phyloP scores from a whole-genome alignment of 2,888 invertebrate genomes.

The Arctia plantaginis region DNA sequence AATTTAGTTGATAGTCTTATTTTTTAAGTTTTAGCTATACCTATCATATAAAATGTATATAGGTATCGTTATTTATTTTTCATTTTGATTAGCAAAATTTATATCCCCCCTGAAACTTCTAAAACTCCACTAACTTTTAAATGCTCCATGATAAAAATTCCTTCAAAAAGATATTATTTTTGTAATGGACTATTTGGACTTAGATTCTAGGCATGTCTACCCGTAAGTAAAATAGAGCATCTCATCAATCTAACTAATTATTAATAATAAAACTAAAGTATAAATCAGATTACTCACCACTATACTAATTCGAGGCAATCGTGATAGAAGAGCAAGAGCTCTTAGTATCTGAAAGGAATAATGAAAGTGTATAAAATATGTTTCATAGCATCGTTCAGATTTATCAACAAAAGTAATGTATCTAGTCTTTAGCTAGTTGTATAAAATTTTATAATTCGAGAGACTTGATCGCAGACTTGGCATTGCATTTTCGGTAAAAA shows the following conservation, averaged over 20 bases:
- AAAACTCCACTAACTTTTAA: neutral
- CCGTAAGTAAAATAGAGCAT: neutral
- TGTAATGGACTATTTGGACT: neutral
- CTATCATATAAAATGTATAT: neutral
- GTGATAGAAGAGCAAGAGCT: slow-evolving; percentile 38
- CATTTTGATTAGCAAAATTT: too few species aligned
- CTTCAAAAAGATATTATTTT: neutral
- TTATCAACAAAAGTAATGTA: neutral
- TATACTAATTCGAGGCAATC: slow-evolving; percentile 54
- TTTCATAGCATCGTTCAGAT: neutral
- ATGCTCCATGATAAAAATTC: neutral
- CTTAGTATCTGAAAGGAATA: slow-evolving; percentile 53
- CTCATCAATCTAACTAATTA: neutral
- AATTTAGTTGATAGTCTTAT: neutral
- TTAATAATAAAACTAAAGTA: neutral
- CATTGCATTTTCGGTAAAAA: too few species aligned
- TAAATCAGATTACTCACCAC: slow-evolving; percentile 40
- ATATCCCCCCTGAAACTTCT: neutral
- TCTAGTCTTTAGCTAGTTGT: neutral
- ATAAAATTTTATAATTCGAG: neutral
- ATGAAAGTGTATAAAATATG: neutral
- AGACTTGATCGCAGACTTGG: neutral
- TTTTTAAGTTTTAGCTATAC: neutral
- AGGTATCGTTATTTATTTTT: neutral
- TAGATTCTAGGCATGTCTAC: neutral